Evolutionary conservation across 92 coral and sea anemone genomes (phyloP), one percentile per base, ranked within the genome.

Genomic region (Paramuricea clavata): DNA sequence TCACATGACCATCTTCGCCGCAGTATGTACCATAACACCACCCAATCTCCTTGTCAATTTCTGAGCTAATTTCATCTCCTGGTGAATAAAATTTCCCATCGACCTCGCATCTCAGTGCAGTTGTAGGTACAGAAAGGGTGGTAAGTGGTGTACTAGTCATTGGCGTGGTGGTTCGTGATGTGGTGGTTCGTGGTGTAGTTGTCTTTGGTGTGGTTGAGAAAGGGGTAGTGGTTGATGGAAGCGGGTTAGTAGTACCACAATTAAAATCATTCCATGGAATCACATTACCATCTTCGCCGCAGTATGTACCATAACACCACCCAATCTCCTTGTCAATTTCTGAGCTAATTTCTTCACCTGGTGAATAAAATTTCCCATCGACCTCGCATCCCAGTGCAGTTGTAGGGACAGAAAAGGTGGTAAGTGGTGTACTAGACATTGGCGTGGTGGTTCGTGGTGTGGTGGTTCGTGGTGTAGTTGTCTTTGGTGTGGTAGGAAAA

Each of bases 11-110:
- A n/a, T 57, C 65, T 11, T 57, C 65, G 30, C 17, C 65, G 65
- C 65, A 57, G 31, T n/a, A 57, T 57, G 65, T 5, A 57, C 65
- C 65, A 27, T n/a, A 57, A 57, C 65, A 57, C 65, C 65, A 3
- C 26, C 31, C 31, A 25, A 27, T 0, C 3, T 23, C 30, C 8
- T 17, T 57, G 65, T 57, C 65, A 0, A 23, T 17, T 25, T 27
- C 65, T 5, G 27, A n/a, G 28, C 30, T 17, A 13, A 57, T 57
- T 1, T 57, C 65, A 0, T 57, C 65, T 17, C 65, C 65, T 6
- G 31, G 65, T 1, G 0, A n/a, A 57, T 57, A 57, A 17, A 57
- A 57, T 25, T 57, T 57, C 0, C 65, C 65, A n/a, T 57, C 65
- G 65, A n/a, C 26, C 27, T 57, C 30, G 65, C 65, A 57, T 57